A percentile compares a stretch with the other conserved stretches of the same genome.
These are phyloP conservation scores for Drusus annulatus DNA, from an alignment of 1,140 invertebrate genomes.

Conservation along the genomic window DNA sequence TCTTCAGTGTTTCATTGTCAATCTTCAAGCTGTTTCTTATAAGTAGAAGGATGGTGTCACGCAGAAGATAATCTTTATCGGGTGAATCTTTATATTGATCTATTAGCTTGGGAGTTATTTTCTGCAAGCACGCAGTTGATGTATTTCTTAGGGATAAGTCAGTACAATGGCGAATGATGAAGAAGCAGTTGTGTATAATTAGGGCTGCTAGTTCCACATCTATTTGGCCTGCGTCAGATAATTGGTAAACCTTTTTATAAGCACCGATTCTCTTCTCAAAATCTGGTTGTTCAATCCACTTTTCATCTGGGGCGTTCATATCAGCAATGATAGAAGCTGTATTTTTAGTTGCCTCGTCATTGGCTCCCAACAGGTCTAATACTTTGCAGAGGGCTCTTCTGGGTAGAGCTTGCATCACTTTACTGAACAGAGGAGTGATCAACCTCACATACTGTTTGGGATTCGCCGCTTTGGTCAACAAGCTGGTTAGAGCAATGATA, in stretches of 20 bases:
- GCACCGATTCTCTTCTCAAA: conserved; percentile 85
- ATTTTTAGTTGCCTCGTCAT: conserved; percentile 57
- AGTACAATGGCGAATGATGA: conserved; percentile 82
- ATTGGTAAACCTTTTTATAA: conserved; percentile 77
- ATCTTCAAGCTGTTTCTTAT: conserved; percentile 79
- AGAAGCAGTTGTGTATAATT: conserved; percentile 87
- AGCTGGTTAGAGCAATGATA: conserved; percentile 78
- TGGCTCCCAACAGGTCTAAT: conserved; percentile 70
- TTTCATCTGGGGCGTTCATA: conserved; percentile 89
- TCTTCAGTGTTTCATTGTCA: conserved; percentile 77
- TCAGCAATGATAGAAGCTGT: conserved; percentile 74
- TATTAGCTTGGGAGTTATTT: conserved; percentile 74
- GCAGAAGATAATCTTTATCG: conserved; percentile 78
- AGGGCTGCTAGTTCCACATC: conserved; percentile 80
- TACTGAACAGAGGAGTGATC: conserved; percentile 78
- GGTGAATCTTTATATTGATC: conserved; percentile 67
- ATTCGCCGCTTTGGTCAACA: conserved; percentile 78
- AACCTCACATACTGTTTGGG: conserved; percentile 78
- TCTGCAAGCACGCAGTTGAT: conserved; percentile 82
- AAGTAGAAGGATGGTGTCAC: conserved; percentile 80
- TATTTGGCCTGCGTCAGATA: conserved; percentile 72
- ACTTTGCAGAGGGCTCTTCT: conserved; percentile 78
- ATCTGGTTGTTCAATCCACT: conserved; percentile 94
- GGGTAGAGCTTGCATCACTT: conserved; percentile 72
- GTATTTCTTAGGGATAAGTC: conserved; percentile 88